Base-by-base conservation (phyloP, 2,888 invertebrate species). In the Netelia fuscicornis region DNA sequence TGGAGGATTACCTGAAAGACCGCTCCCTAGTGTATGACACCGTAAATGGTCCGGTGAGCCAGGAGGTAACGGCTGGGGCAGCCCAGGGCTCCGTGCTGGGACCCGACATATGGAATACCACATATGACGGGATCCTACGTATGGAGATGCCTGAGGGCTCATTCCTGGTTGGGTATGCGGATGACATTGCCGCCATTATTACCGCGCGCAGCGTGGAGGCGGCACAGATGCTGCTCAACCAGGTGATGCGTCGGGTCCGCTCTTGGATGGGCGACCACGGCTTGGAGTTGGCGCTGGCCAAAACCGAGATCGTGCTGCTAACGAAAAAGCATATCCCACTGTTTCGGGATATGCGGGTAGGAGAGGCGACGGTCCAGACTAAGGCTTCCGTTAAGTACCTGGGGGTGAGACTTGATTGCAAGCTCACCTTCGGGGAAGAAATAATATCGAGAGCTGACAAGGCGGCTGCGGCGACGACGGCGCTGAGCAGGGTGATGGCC, bases 51-150 rank as follows among this genome's bases (percentile, higher is more conserved):
- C 23, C 52, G 81, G 23, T 42, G 8, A 17, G 60, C 56, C 54
- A 37, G 2, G 81, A 82, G 48, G 42, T 77, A 1, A 85, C 79
- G 17, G 77, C 81, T 54, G 85, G 87, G 54, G 82, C 77, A n/a
- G 77, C 84, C 17, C 87, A 87, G 54, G n/a, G 86, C 11, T 79
- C 84, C n/a, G 68, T 80, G n/a, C 71, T 86, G n/a, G 84, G 37
- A 8, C 37, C 37, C 37, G 37, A 37, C 37, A 37, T 37, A 8
- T 37, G 37, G 37, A 6, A 37, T 8, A 8, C 8, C 1, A 37
- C 6, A 0, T 37, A 6, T 37, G 37, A 37, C 0, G 37, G 37
- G 37, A 37, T 37, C 37, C 37, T 37, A 0, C 37, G 37, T 37
- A 37, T 37, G 8, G 37, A 37, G 6, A 37, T 37, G 37, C 3